A percentile compares a stretch with the other conserved stretches of the same genome.
Conservation (phyloP, 2,113 vertebrate genomes). For the Emberiza fucata region DNA sequence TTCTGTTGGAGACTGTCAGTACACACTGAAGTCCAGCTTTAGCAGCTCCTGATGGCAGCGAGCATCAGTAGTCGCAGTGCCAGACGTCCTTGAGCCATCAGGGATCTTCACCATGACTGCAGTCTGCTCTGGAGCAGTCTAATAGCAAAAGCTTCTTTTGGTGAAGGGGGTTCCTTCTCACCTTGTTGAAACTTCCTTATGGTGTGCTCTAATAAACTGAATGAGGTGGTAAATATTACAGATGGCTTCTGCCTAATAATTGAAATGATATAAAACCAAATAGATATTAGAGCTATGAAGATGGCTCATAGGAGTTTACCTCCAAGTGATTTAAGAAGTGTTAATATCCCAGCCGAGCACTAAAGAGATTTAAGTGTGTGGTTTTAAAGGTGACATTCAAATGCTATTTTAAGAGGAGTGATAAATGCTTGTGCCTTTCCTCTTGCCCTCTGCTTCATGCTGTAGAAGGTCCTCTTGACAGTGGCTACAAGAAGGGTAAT, state of each 20-base stretch:
- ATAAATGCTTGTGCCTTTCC: constrained; percentile 61
- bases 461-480: constrained; percentile 55
- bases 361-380: constrained; percentile 56
- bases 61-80: neutral
- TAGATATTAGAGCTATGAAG: neutral
- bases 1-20: neutral
- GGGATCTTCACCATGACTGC: neutral
- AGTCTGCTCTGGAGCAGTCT: neutral
- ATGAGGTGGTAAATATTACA: neutral
- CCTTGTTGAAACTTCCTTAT: neutral
- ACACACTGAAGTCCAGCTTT: neutral
- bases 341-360: constrained; percentile 31
- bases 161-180: neutral
- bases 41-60: neutral
- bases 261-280: neutral
- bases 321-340: constrained; percentile 59
- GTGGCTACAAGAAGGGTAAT: constrained; percentile 15
- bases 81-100: neutral
- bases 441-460: constrained; percentile 40
- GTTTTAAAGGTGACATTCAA: constrained; percentile 69
- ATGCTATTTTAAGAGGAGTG: constrained; percentile 70
- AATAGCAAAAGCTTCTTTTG: neutral
- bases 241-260: neutral
- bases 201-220: neutral
- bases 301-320: constrained; percentile 14